Evolutionary conservation across 2,888 invertebrate genomes (phyloP).

Genomic region (Amitus sp.): DNA sequence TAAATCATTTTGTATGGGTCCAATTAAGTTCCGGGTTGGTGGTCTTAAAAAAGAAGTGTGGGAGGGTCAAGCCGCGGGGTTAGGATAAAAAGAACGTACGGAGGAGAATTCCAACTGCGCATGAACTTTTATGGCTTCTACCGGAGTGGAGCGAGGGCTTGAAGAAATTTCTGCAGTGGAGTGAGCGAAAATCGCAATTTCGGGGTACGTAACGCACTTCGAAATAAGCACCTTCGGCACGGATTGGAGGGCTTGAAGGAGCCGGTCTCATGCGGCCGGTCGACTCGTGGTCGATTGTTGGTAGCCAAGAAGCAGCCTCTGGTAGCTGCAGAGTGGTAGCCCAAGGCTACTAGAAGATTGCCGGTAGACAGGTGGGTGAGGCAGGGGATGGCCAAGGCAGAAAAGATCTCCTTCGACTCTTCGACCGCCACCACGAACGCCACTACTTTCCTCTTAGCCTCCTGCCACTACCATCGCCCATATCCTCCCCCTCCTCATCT

Average conservation of each 20-base stretch:
- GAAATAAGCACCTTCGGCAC: constrained; percentile 37
- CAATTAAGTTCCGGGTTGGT: no score
- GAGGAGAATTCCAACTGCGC: no score
- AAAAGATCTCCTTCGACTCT: constrained; percentile 39
- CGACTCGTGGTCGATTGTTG: no score
- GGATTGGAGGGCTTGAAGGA: constrained; percentile 30
- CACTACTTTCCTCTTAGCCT: constrained; percentile 18
- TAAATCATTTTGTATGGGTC: no score
- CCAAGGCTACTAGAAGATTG: constrained; percentile 67
- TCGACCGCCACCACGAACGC: constrained; percentile 13
- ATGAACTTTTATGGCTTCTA: no score
- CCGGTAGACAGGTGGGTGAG: constrained; percentile 66
- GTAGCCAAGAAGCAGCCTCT: constrained; percentile 63
- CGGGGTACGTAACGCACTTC: no score
- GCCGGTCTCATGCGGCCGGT: constrained; percentile 24
- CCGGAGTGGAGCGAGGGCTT: no score
- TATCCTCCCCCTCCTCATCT: constrained; percentile 25
- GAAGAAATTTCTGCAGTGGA: no score
- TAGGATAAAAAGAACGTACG: no score
- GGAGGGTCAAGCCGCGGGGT: no score
- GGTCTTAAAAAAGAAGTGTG: no score
- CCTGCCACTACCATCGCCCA: constrained; percentile 13
- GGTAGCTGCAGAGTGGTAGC: constrained; percentile 64
- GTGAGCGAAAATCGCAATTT: no score
- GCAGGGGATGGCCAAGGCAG: constrained; percentile 55